These are phyloP conservation scores for Automeris io DNA, from an alignment of 2,888 invertebrate species.

Conservation along the genomic window DNA sequence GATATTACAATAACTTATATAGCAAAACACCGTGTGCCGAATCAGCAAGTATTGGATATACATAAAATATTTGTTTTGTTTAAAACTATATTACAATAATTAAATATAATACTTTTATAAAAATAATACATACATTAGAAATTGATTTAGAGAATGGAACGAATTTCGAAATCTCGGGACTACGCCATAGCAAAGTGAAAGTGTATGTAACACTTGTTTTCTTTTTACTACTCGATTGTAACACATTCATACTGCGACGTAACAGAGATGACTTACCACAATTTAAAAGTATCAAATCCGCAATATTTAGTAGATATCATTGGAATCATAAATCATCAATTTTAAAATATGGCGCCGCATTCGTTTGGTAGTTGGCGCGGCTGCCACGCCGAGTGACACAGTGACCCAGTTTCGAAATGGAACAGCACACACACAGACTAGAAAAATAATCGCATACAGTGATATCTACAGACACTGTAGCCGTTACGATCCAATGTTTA, in stretches of 20 bases:
- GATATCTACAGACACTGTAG: constrained; percentile 39
- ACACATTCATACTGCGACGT: constrained; percentile 8
- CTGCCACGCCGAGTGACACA: constrained; percentile 69
- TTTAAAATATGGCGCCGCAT: constrained; percentile 68
- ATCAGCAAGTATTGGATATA: background rate
- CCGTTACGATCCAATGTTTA: constrained; percentile 24
- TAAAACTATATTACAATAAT: background rate
- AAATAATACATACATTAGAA: background rate
- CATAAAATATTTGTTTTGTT: background rate
- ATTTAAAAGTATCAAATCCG: background rate
- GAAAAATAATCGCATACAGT: constrained; percentile 48
- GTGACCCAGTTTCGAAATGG: constrained; percentile 75
- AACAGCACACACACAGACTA: constrained; percentile 59
- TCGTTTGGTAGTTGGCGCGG: constrained; percentile 60
- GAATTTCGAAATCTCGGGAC: constrained; percentile 47
- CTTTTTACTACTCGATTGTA: constrained; percentile 26
- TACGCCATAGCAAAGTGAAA: constrained; percentile 56
- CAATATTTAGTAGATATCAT: constrained; percentile 18
- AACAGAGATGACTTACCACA: constrained; percentile 8
- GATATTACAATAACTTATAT: constrained; percentile 19
- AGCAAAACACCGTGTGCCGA: constrained; percentile 9
- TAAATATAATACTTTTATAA: background rate
- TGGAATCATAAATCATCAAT: constrained; percentile 54
- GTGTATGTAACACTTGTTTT: constrained; percentile 49
- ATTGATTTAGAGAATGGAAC: constrained; percentile 25